Percentiles rank a stretch among this genome's conserved stretches.
Evolutionary conservation across 2,113 vertebrate species (phyloP).

Genomic region (Scortum barcoo): DNA sequence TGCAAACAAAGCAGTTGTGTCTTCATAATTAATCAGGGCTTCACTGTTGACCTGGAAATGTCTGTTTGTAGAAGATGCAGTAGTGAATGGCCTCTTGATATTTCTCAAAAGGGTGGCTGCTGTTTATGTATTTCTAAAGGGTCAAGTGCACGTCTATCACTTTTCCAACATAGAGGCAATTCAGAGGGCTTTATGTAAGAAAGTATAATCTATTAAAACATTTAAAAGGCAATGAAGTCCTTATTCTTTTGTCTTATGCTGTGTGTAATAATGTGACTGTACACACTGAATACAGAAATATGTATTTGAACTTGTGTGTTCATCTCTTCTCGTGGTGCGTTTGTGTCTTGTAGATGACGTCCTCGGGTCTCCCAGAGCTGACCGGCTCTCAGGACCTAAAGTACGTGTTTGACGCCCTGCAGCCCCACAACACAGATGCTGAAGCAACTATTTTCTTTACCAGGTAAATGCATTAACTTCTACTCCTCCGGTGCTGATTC

Average conservation of each 20-base stretch:
- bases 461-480: slow-evolving; percentile 83
- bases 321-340: background rate
- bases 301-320: background rate
- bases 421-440: slow-evolving; percentile 95
- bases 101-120: background rate
- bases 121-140: background rate
- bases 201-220: background rate
- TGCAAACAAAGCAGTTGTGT: background rate
- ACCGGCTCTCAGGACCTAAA: slow-evolving; percentile 93
- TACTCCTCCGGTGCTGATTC: background rate
- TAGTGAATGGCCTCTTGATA: background rate
- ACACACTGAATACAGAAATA: background rate
- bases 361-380: slow-evolving; percentile 95
- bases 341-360: slow-evolving; percentile 89
- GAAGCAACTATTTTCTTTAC: slow-evolving; percentile 99
- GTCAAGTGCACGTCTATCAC: background rate
- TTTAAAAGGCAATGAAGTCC: background rate
- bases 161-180: background rate
- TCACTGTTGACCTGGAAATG: slow-evolving; percentile 42
- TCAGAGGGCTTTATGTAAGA: background rate
- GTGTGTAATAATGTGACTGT: background rate
- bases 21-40: slow-evolving; percentile 33
- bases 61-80: slow-evolving; percentile 2
- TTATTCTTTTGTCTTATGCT: background rate
- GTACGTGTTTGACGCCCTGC: slow-evolving; percentile 96